Evolutionary conservation across 2,797 vertebrate species (phyloP), one percentile per base, ranked within the genome.

Genomic region (Propithecus perrieri): DNA sequence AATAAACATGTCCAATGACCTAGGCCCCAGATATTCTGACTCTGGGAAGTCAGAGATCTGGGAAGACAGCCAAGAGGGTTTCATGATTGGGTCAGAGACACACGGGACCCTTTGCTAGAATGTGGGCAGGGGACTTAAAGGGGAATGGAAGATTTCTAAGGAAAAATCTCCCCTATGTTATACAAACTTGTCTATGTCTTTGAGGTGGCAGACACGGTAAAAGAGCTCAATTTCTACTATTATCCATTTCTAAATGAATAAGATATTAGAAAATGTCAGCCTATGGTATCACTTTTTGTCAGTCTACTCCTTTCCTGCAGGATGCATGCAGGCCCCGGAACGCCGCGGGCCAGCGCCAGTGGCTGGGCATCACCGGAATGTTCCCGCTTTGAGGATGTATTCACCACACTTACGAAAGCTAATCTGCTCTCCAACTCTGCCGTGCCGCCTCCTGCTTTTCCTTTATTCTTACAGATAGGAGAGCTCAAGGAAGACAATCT

Each of bases 381-480:
- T 63, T 90, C 85, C 96, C 85, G 67, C 84, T 96, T 67, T 83
- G 24, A 30, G 35, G 84, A 61, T 85, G 20, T 69, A 53, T 87
- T 96, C 91, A 79, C 76, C 30, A 50, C 76, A 41, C 38, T 94
- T 87, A 92, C 61, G 95, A 88, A 96, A 95, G 50, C 57, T 95
- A 96, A 97, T 97, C 93, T 12, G 9, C 69, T 92, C 84, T 85
- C 91, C 78, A 91, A 92, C 74, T 96, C 61, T 81, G 79, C 71
- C 48, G 59, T 79, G 24, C 95, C 26, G 71, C 89, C 94, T 96
- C 96, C 86, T 91, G 91, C 93, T 97, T 96, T 94, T 89, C 67
- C 93, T 98, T 98, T 96, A 96, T 97, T 97, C 91, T 95, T 95
- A 75, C 72, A 97, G 97, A 97, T 97, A 97, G 26, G 67, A 55